Conservation (phyloP, 1,140 invertebrate genomes). For the Penaeus chinensis region DNA sequence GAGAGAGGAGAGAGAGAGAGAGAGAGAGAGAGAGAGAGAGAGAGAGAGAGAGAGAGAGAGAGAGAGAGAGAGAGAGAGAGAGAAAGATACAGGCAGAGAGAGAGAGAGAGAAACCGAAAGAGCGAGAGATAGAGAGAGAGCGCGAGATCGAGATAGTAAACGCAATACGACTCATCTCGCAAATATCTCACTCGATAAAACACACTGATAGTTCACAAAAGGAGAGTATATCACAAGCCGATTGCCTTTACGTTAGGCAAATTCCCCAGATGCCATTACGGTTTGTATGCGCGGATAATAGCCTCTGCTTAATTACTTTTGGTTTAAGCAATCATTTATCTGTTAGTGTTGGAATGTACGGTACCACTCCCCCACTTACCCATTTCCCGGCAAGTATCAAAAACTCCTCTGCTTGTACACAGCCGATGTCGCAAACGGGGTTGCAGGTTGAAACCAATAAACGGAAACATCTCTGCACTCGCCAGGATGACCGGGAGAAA, state of each 20-base stretch:
- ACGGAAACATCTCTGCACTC: too few relatives aligned
- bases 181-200: too few relatives aligned
- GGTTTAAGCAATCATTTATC: conserved; percentile 41
- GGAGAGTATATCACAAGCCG: not conserved
- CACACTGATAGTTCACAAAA: too few relatives aligned
- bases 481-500: too few relatives aligned
- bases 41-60: not conserved
- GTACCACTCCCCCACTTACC: too few relatives aligned
- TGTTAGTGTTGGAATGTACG: conserved; percentile 24
- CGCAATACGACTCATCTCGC: too few relatives aligned
- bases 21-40: not conserved
- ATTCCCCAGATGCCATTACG: not conserved
- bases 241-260: conserved; percentile 19
- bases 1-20: too few relatives aligned
- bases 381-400: too few relatives aligned
- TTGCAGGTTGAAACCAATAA: too few relatives aligned
- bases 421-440: too few relatives aligned
- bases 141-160: not conserved
- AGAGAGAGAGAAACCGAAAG: not conserved
- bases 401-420: too few relatives aligned
- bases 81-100: not conserved
- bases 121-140: conserved; percentile 1
- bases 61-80: not conserved
- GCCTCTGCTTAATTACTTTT: conserved; percentile 47
- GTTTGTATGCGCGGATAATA: conserved; percentile 35